Conservation (phyloP, 2,113 vertebrate species). For the Syngnathus typhle region DNA sequence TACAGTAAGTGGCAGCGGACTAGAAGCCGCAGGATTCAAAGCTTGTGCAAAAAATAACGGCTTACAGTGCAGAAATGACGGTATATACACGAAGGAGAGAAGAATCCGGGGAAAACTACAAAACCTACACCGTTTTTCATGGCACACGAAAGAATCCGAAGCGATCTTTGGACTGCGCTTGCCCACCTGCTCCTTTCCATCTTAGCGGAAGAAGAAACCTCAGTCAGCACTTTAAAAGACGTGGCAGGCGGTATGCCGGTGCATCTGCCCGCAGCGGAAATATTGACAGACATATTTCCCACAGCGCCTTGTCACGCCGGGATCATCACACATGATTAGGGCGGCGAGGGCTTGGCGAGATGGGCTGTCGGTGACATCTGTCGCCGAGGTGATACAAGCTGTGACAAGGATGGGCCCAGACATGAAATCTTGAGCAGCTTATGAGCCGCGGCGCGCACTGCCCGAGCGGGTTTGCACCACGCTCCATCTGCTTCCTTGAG, state of each 20-base stretch:
- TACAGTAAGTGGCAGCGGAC: too few species aligned
- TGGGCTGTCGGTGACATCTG: slow-evolving; percentile 93
- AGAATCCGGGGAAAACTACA: too few species aligned
- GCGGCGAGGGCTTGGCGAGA: slow-evolving; percentile 74
- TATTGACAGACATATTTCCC: slow-evolving; percentile 60
- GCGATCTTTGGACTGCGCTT: neutral
- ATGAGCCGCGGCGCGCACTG: slow-evolving; percentile 52
- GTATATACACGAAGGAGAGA: too few species aligned
- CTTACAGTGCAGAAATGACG: too few species aligned
- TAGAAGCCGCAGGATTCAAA: too few species aligned
- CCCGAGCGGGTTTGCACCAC: slow-evolving; percentile 4
- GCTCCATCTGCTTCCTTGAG: slow-evolving; percentile 13
- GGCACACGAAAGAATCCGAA: neutral
- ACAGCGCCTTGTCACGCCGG: slow-evolving; percentile 65
- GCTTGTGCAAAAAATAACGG: too few species aligned
- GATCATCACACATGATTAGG: slow-evolving; percentile 76
- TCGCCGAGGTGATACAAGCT: slow-evolving; percentile 82
- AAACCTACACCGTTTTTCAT: too few species aligned
- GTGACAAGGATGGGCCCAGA: slow-evolving; percentile 81
- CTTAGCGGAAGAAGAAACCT: neutral
- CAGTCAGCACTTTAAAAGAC: slow-evolving; percentile 22
- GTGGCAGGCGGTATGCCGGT: slow-evolving; percentile 39
- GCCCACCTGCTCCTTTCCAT: neutral
- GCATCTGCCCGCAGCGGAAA: slow-evolving; percentile 43
- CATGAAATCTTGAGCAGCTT: slow-evolving; percentile 69